Conservation (phyloP, 2,797 vertebrate genomes). For the Monodelphis domestica region DNA sequence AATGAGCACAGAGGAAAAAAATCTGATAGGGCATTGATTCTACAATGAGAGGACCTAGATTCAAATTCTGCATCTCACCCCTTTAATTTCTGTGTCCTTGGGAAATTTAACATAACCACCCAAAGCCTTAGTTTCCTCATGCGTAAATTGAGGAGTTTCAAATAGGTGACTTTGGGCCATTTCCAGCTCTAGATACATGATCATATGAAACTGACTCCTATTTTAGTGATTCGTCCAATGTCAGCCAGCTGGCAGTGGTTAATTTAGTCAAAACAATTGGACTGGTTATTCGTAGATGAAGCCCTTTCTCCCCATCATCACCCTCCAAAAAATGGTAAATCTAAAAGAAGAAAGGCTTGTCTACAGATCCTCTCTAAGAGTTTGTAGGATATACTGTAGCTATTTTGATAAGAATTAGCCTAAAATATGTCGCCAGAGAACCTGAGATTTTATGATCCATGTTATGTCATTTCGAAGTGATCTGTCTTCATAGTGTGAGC, state of each 20-base stretch:
- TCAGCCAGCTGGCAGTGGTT: not conserved
- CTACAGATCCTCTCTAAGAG: constrained; percentile 52
- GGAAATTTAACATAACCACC: no score
- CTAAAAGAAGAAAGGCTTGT: constrained; percentile 37
- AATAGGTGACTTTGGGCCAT: no score
- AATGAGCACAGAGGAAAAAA: not conserved
- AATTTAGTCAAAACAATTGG: not conserved
- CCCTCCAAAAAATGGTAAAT: not conserved
- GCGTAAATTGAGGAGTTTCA: no score
- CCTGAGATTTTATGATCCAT: constrained; percentile 48
- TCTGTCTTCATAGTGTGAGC: constrained; percentile 88
- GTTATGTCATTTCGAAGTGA: constrained; percentile 77
- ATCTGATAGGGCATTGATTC: not conserved
- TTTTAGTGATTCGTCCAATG: not conserved
- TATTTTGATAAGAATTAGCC: constrained; percentile 67
- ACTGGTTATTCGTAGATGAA: not conserved
- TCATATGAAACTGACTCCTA: not conserved
- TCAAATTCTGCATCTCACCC: no score
- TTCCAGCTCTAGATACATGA: not conserved
- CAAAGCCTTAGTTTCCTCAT: no score
- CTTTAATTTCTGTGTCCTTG: no score
- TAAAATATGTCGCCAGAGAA: constrained; percentile 45
- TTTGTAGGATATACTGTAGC: constrained; percentile 37
- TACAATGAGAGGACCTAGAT: not conserved
- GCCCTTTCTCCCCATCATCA: no score